These are phyloP conservation scores for Drosophila subpulchrella DNA, from an alignment of 1,140 invertebrate species.

Conservation along the genomic window DNA sequence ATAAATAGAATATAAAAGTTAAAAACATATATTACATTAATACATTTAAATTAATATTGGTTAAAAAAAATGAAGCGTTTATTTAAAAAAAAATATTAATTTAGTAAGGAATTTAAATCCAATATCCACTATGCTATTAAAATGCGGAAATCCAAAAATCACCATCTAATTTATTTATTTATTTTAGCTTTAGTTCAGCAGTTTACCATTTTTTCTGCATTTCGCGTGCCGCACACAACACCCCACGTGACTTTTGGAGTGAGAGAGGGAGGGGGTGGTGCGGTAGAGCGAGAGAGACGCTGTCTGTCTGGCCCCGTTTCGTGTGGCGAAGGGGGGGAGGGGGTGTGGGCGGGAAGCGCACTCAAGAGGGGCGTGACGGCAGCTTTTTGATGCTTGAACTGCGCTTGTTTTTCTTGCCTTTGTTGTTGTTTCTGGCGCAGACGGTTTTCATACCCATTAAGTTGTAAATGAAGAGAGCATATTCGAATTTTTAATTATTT, in stretches of 20 bases:
- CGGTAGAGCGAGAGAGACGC: slow-evolving; percentile 16
- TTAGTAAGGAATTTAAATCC: background rate
- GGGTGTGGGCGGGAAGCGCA: slow-evolving; percentile 18
- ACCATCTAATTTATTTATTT: slow-evolving; percentile 28
- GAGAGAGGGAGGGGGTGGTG: background rate
- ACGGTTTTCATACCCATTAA: slow-evolving; percentile 13
- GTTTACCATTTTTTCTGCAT: slow-evolving; percentile 26
- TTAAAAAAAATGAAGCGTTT: no score
- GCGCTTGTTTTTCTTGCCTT: slow-evolving; percentile 27
- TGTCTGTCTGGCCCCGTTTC: slow-evolving; percentile 45
- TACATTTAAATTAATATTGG: no score
- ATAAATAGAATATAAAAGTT: no score
- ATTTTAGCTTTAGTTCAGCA: slow-evolving; percentile 44
- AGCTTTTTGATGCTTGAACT: slow-evolving; percentile 44
- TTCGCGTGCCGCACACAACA: slow-evolving; percentile 65
- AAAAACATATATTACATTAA: no score
- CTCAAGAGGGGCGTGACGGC: slow-evolving; percentile 40
- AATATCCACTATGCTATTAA: slow-evolving; percentile 6
- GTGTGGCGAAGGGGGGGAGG: background rate
- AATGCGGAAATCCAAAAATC: slow-evolving; percentile 10
- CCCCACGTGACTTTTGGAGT: slow-evolving; percentile 51
- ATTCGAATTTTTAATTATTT: no score
- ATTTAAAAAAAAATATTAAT: no score
- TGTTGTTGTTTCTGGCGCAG: slow-evolving; percentile 19
- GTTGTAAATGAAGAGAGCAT: background rate